phyloP scores from a whole-genome alignment of 2,113 vertebrate species.

The Stegastes partitus region DNA sequence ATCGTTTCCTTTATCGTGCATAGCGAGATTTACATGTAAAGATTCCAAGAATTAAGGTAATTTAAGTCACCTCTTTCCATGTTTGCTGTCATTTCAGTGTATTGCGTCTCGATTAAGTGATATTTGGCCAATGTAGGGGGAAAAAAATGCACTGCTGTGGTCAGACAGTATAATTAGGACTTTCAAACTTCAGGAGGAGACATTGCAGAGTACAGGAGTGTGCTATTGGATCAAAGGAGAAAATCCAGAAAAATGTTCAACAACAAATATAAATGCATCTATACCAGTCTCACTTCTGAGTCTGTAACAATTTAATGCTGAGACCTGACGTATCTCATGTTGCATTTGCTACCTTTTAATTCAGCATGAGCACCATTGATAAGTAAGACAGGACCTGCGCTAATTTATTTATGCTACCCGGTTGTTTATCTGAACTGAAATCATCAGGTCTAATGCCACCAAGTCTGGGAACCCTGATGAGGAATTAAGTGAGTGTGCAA shows the following conservation, averaged over 20 bases:
- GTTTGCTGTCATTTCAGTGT: constrained; percentile 11
- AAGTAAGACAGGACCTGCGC: neutral
- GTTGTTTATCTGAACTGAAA: constrained; percentile 9
- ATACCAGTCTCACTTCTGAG: neutral
- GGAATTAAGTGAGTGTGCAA: constrained; percentile 21
- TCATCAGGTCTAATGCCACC: neutral
- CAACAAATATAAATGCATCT: neutral
- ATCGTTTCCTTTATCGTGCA: neutral
- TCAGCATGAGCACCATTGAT: neutral
- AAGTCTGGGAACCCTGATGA: neutral
- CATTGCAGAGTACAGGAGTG: neutral
- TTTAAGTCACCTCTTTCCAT: neutral
- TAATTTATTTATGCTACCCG: neutral
- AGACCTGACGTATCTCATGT: neutral
- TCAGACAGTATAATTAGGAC: constrained; percentile 32
- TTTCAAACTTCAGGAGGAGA: constrained; percentile 21
- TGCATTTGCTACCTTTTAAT: constrained; percentile 15
- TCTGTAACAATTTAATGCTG: neutral
- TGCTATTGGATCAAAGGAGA: neutral
- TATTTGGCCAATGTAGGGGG: constrained; percentile 14
- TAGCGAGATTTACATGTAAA: neutral
- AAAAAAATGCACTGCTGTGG: constrained; percentile 21
- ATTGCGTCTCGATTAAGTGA: constrained; percentile 1
- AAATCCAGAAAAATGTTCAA: neutral
- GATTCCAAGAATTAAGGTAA: neutral